Percentiles rank a stretch among this genome's conserved stretches.
Evolutionary conservation across 2,888 invertebrate species (phyloP).

Genomic region (Electrophaes corylata): DNA sequence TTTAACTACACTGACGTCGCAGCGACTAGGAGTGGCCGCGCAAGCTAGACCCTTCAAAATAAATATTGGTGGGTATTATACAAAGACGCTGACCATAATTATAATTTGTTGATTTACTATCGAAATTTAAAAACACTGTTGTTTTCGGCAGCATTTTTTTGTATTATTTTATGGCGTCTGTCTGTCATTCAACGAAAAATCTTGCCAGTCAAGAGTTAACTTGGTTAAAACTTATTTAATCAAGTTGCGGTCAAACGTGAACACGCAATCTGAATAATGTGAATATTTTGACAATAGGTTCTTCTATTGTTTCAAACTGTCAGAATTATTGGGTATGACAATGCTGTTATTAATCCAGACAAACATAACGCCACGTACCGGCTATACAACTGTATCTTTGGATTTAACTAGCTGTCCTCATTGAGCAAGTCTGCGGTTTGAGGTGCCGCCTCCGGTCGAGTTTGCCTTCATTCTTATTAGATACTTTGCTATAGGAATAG

Average conservation of each 20-base stretch:
- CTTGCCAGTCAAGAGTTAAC: too few relatives aligned
- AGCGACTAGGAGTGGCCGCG: neutral
- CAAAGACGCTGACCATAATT: too few relatives aligned
- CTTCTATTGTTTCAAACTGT: neutral
- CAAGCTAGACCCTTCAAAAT: too few relatives aligned
- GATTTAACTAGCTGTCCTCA: slow-evolving; percentile 2
- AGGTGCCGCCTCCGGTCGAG: slow-evolving; percentile 45
- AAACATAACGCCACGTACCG: neutral
- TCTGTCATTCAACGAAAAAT: too few relatives aligned
- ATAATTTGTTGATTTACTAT: too few relatives aligned
- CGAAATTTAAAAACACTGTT: too few relatives aligned
- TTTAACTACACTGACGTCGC: neutral
- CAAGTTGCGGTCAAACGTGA: too few relatives aligned
- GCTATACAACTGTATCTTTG: neutral
- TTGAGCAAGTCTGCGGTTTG: slow-evolving; percentile 22
- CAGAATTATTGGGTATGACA: neutral
- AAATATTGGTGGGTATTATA: too few relatives aligned
- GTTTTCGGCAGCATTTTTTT: too few relatives aligned
- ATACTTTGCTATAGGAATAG: neutral
- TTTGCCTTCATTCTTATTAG: slow-evolving; percentile 38
- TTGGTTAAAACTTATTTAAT: too few relatives aligned
- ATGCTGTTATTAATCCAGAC: neutral
- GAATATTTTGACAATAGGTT: neutral
- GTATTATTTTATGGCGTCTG: too few relatives aligned
- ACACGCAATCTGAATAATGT: too few relatives aligned